A percentile compares a stretch with the other conserved stretches of the same genome.
Conservation (phyloP, 1,140 invertebrate species). For the Pachypeltis micranthus region DNA sequence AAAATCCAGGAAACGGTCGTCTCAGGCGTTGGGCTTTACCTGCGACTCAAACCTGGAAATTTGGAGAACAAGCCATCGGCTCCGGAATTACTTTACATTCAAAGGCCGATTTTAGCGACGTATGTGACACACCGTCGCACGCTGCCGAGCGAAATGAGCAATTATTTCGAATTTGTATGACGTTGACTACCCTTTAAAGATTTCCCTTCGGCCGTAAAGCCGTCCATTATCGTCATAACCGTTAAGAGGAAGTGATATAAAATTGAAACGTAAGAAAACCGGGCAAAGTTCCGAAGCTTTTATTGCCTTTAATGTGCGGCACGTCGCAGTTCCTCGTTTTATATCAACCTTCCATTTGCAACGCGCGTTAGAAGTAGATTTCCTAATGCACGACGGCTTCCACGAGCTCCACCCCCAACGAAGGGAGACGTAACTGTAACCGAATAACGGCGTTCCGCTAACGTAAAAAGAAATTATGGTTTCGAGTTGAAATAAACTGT, state of each 20-base stretch:
- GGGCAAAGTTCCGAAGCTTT: neutral
- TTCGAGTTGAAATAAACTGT: neutral
- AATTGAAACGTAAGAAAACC: neutral
- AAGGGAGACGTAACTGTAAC: neutral
- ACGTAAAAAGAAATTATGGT: neutral
- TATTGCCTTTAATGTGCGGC: neutral
- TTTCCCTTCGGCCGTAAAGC: too few species aligned
- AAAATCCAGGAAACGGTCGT: too few species aligned
- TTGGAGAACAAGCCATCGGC: too few species aligned
- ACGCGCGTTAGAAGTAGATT: neutral
- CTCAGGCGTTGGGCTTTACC: too few species aligned
- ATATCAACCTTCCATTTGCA: neutral
- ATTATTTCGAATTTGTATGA: neutral
- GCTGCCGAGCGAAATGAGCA: too few species aligned
- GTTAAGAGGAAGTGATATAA: neutral
- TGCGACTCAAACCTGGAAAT: too few species aligned
- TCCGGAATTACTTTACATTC: too few species aligned
- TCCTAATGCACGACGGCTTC: neutral
- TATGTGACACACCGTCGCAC: too few species aligned
- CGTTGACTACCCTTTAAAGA: neutral
- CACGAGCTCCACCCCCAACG: neutral
- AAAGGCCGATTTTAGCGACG: too few species aligned
- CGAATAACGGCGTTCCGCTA: neutral
- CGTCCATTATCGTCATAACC: neutral
- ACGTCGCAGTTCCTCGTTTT: neutral